Base-by-base conservation (phyloP, 1,140 invertebrate species). In the Megalonaias nervosa region DNA sequence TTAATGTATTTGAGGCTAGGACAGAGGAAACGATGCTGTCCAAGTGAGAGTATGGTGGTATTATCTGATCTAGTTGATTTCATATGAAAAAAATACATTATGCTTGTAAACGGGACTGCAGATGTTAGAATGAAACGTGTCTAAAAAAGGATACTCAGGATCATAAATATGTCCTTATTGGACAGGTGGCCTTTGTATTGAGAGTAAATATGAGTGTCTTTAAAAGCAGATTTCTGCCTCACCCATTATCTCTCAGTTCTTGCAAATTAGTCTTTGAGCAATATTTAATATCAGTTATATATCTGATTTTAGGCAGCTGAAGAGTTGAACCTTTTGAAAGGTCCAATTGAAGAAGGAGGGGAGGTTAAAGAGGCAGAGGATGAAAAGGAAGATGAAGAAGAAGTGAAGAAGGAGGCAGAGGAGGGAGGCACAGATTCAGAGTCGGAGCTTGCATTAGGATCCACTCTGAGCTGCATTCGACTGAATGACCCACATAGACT, bases 241-340 rank as follows among this genome's bases (percentile, higher is more conserved):
- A 31, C 67, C 21, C 62, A 61, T 62, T 70, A 13, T 74, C 19
- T 74, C 17, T 68, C 31, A 1, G 23, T 23, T 13, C 62, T 13
- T 74, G 17, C 60, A n/a, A 13, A 26, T 70, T 67, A 55, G 19
- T 17, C 17, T 15, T 14, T n/a, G 2, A 13, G 38, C 38, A 48
- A 48, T 48, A 48, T 48, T 48, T 48, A 9, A 4, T 48, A 48
- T 31, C 12, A 56, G 23, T 59, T 66, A 15, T 68, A 21, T 71
- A 61, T 70, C 23, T 67, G 6, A 65, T 75, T 82, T 58, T 75
- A 87, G 77, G 84, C 93, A 75, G 84, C 93, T 19, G 91, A 91
- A n/a, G 90, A 92, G 71, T 90, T 93, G 12, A 92, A 92, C 87
- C 91, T 88, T 60, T 79, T 73, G 81, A 84, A 79, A 87, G 92